phyloP scores from a whole-genome alignment of 2,888 invertebrate species.

The Agrochola macilenta region DNA sequence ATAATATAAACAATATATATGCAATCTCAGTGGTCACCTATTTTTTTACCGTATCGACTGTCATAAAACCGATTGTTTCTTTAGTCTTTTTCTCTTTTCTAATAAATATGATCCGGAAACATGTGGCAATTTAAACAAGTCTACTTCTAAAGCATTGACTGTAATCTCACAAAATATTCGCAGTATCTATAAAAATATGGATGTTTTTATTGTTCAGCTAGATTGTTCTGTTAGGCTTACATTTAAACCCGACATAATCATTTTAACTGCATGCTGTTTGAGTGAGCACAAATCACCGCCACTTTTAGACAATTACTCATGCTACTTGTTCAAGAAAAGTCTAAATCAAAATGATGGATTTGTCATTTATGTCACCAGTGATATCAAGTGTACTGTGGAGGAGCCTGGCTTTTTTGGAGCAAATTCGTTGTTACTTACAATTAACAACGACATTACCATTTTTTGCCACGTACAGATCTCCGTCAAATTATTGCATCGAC shows the following conservation, averaged over 20 bases:
- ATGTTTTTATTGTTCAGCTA: not conserved
- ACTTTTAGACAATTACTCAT: not conserved
- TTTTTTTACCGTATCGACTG: no score
- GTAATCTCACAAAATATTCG: no score
- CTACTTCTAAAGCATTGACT: no score
- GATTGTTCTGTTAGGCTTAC: not conserved
- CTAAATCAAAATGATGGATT: constrained; percentile 2
- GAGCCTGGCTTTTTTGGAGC: not conserved
- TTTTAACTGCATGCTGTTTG: constrained; percentile 11
- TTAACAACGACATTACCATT: not conserved
- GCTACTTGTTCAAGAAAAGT: not conserved
- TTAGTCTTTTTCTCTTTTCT: no score
- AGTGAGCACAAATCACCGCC: not conserved
- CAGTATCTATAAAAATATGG: no score
- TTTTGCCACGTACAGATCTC: not conserved
- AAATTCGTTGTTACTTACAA: not conserved
- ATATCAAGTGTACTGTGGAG: not conserved
- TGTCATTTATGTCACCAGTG: not conserved
- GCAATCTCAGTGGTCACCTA: no score
- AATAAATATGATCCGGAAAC: no score
- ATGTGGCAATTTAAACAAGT: no score
- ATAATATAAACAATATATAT: no score
- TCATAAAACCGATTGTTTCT: no score
- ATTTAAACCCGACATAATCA: not conserved
- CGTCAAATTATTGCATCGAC: not conserved